Evolutionary conservation across 1,140 invertebrate species (phyloP), one percentile per base, ranked within the genome.

Genomic region (Manduca sexta): DNA sequence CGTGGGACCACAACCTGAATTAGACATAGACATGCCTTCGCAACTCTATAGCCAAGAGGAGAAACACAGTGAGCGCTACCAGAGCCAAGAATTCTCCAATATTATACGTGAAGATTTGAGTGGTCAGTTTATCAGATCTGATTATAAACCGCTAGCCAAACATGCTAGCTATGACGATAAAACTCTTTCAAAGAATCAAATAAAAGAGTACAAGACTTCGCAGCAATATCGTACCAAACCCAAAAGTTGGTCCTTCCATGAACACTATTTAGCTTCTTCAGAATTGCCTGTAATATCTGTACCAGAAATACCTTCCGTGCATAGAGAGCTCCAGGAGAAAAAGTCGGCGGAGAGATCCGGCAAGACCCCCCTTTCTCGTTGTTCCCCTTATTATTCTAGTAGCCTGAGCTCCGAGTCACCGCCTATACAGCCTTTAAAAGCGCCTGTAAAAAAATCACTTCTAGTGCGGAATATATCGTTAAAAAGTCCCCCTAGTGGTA

Each of bases 351-450:
- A 86, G 31, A 64, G 84, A 48, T 78, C 83, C 33, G 74, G 63
- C 6, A 87, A 87, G 63, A 84, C 82, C 16, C 86, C 86, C 55
- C 63, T 91, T 29, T 87, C 90, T 4, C 90, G 90, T 65, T 91
- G 90, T 62, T 91, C 90, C 1, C 90, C 91, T 2, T 91, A 92
- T 60, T 91, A 91, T 75, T 91, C 91, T 5, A 91, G 90, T 58
- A 92, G 90, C 58, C 74, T 92, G 13, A 91, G 90, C 65, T 91
- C 90, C 0, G 90, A 91, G 53, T 90, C 90, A 29, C 90, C 90
- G 1, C 90, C 90, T 1, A 89, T 91, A 59, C 88, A 89, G 59
- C 72, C 88, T 13, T 65, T 88, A 6, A 89, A 89, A 62, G 86
- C 88, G 14, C 87, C 88, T 5, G 87, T 88, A 0, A 87, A 89